Evolutionary conservation across 2,797 vertebrate species (phyloP), one percentile per base, ranked within the genome.

Genomic region (Sebastes diploproa): DNA sequence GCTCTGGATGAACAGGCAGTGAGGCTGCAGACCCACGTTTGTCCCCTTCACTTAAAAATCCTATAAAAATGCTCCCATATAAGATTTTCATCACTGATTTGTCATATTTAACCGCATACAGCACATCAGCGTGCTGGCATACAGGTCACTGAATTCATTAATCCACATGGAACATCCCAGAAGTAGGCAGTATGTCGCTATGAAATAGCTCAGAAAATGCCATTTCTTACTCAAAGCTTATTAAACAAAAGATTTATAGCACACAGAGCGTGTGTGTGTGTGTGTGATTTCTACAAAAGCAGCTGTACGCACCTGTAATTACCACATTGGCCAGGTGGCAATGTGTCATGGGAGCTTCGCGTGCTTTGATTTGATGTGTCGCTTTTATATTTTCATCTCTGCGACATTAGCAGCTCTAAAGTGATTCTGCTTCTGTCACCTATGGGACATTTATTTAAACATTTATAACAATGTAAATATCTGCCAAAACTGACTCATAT

Each of bases 271-370:
- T 63, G 69, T 27, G n/a, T 50, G 18, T 42, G 42, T 46, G 42
- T 27, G 42, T 72, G 77, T 23, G n/a, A 60, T 75, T 60, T 70
- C 36, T 12, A 30, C 46, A 76, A 77, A 84, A 67, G 46, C 46
- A 78, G 61, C 74, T 80, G 54, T 61, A 52, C 25, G 32, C 30
- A 81, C 77, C 84, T 86, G 72, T 79, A 85, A 88, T 86, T 88
- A 87, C 38, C 79, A 80, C 64, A 63, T n/a, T n/a, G 30, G 29
- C 66, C 86, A 91, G 83, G 89, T 94, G 91, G 85, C 77, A 25
- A 2, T 38, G 73, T 76, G 56, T 74, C 72, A 59, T 32, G 72
- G 72, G 72, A 83, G 70, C 23, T 27, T 67, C 27, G 29, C 69
- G 18, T 64, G 20, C 77, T 83, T 76, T 73, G 78, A 50, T 78